Base-by-base conservation (phyloP, 30 jellyfish, hydroid and myxozoan species). In the Cassiopea xamachana region DNA sequence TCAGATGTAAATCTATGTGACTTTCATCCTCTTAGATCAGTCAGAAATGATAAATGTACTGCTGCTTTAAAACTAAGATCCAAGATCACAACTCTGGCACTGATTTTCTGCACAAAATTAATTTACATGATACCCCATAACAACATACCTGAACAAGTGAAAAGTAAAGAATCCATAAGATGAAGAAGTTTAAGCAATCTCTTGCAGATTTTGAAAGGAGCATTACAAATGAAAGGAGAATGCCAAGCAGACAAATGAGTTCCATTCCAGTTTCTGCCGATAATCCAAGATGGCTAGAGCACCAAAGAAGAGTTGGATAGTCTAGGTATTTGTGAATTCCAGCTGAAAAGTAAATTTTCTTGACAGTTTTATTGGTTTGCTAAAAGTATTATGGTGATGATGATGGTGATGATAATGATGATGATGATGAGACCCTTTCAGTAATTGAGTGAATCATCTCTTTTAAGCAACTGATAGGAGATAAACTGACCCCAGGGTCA, bases 251-350 rank as follows among this genome's bases (percentile, higher is more conserved):
- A 51, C 97, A 91, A 44, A 82, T 9, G 17, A 91, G 74, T 46
- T 91, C 97, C 97, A 91, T 91, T 43, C 88, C 92, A 71, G 93
- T 83, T 45, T 91, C 97, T 64, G 92, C 76, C 13, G 97, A 39
- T 84, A 91, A 73, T 7, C 93, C 93, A 71, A 91, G 89, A 50
- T 91, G 73, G 1, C 88, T 85, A 69, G 91, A 71, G 18, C 45
- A 60, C 97, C 97, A 91, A 5, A 91, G 75, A 0, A 91, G 69
- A 18, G 93, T 91, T 9, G 97, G 97, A 49, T 72, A 84, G 60
- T 44, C 75, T 6, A 76, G 61, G 60, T 77, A 67, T 72, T 60
- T 82, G 49, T 76, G 73, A 55, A 90, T 39, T 39, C 81, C 90
- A 75, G 85, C 97, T 89, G 92, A 48, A 71, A 50, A 43, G 47